These are phyloP conservation scores for Brevimyrus niger DNA, from an alignment of 2,113 vertebrate species.

Conservation along the genomic window DNA sequence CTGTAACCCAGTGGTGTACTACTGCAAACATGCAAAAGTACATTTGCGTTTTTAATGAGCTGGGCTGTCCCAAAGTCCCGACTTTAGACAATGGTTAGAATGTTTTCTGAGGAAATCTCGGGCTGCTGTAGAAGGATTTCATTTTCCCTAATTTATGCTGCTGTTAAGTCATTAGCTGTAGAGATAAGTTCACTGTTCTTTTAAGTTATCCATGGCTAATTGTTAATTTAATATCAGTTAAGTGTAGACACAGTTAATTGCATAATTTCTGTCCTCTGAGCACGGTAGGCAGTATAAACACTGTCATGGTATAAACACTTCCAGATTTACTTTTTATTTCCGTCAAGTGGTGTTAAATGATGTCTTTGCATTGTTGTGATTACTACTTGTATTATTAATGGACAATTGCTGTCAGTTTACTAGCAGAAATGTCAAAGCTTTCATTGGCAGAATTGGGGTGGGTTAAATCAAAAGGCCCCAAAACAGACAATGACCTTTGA, in stretches of 20 bases:
- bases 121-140: not conserved
- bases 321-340: not conserved
- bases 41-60: conserved; percentile 3
- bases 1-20: not conserved
- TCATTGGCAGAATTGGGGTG: not conserved
- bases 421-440: not conserved
- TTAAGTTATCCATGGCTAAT: not conserved
- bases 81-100: not conserved
- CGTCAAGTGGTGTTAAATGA: not conserved
- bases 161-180: not conserved
- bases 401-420: not conserved
- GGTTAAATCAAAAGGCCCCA: not conserved
- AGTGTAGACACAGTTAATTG: not conserved
- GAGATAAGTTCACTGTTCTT: not conserved
- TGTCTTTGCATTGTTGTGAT: not conserved
- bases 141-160: not conserved
- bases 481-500: not conserved
- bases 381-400: not conserved
- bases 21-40: not conserved
- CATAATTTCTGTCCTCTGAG: not conserved
- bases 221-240: not conserved
- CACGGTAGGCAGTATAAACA: not conserved
- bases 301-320: not conserved
- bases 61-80: not conserved
- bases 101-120: not conserved